Base-by-base conservation (phyloP, 2,888 invertebrate genomes). In the Pterobdella sp. region DNA sequence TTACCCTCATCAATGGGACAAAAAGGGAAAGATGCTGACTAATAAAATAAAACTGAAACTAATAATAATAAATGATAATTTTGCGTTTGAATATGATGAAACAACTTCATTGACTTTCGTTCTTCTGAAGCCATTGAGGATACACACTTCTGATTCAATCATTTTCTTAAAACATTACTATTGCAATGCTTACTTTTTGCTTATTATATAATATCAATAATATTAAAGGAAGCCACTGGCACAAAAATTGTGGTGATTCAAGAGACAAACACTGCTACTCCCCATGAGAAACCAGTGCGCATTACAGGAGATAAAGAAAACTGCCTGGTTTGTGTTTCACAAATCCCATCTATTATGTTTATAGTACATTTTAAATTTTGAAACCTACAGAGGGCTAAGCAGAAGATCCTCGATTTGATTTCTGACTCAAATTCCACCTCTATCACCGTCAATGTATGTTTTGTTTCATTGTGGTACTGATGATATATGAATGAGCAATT, bases 201-300 rank as follows among this genome's bases (percentile, higher is more conserved):
- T n/a, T n/a, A n/a, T n/a, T n/a, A n/a, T 18, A 49, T 49, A 49
- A n/a, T n/a, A 49, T 18, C n/a, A 49, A 49, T 49, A 49, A 49
- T 34, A 65, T 74, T 72, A n/a, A 75, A 75, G 75, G 79, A 79
- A 63, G 71, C 73, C 49, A 92, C 94, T 65, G 94, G 95, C 37
- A 97, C 96, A 0, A 96, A 97, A 85, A 98, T 99, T 96, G 93
- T 97, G n/a, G 92, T 98, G 80, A 94, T 98, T 79, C 96, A 96
- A 84, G 97, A 98, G 79, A 93, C 92, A 36, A 94, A 95, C 52
- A 91, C 91, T 80, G 92, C 93, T 77, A 92, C 94, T 85, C 88
- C 81, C 7, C 78, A 89, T 81, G 91, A 93, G 83, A 96, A 96
- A 83, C 95, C 95, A 0, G 86, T 96, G 35, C 88, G 94, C 79